phyloP scores from a whole-genome alignment of 2,113 vertebrate genomes.

The Capreolus pygargus region DNA sequence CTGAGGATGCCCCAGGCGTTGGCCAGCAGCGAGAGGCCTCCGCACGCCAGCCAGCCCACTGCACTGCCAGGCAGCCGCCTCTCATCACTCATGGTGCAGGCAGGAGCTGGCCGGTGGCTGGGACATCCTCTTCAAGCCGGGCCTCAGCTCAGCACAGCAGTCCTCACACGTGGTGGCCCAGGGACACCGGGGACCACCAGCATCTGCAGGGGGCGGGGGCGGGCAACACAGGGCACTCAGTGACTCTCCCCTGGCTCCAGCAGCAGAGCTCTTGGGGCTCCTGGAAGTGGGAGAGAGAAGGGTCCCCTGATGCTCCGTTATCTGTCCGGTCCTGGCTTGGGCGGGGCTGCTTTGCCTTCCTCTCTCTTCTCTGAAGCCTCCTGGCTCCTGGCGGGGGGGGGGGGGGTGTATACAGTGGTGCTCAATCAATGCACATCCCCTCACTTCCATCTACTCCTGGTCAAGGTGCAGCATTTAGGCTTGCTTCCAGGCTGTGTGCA shows the following conservation, averaged over 20 bases:
- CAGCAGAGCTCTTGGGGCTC: not conserved
- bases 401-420: not conserved
- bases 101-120: not conserved
- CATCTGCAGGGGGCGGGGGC: not conserved
- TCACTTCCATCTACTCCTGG: not conserved
- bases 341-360: not conserved
- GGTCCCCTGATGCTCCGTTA: fast-evolving
- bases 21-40: slow-evolving; percentile 90
- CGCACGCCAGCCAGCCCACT: slow-evolving; percentile 93
- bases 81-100: slow-evolving; percentile 91
- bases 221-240: not conserved
- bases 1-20: slow-evolving; percentile 95
- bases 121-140: slow-evolving; percentile 34
- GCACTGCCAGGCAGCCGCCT: slow-evolving; percentile 87
- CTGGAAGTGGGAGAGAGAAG: not conserved
- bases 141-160: not conserved
- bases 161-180: not conserved
- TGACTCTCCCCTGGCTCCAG: not conserved
- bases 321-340: not conserved
- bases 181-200: not conserved
- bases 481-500: not conserved
- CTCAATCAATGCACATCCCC: not conserved
- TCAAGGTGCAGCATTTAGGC: not conserved
- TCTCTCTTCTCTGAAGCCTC: not conserved
- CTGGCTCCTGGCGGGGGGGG: not conserved